phyloP scores from a whole-genome alignment of 2,888 invertebrate species.

The Drosophila nigricruria region DNA sequence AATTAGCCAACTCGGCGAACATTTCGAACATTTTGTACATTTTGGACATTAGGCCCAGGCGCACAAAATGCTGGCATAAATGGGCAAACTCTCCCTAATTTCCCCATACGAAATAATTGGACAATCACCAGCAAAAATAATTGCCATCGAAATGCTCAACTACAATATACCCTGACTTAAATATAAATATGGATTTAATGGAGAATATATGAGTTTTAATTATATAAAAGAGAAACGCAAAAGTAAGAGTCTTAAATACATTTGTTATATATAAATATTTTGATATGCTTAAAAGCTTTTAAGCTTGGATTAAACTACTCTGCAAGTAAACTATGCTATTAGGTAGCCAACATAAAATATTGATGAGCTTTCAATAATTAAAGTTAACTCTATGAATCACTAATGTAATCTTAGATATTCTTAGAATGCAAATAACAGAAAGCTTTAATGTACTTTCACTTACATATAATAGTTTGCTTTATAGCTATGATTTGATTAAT shows the following conservation, averaged over 20 bases:
- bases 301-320: background rate
- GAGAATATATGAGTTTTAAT: background rate
- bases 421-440: too few relatives aligned
- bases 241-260: background rate
- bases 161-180: slow-evolving; percentile 13
- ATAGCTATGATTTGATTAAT: background rate
- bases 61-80: slow-evolving; percentile 42
- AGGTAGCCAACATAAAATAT: too few relatives aligned
- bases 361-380: background rate
- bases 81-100: slow-evolving; percentile 26
- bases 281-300: background rate
- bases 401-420: too few relatives aligned
- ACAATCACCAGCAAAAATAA: slow-evolving; percentile 9
- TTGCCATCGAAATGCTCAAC: slow-evolving; percentile 8
- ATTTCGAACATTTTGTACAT: slow-evolving; percentile 46
- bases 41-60: slow-evolving; percentile 48
- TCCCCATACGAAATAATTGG: slow-evolving; percentile 42
- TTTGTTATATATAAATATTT: background rate
- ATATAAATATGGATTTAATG: background rate
- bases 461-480: background rate
- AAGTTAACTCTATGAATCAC: background rate
- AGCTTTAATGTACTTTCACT: background rate
- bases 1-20: slow-evolving; percentile 66
- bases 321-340: background rate
- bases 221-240: background rate